Evolutionary conservation across 2,888 invertebrate genomes (phyloP).

Genomic region (Xanthia icteritia): DNA sequence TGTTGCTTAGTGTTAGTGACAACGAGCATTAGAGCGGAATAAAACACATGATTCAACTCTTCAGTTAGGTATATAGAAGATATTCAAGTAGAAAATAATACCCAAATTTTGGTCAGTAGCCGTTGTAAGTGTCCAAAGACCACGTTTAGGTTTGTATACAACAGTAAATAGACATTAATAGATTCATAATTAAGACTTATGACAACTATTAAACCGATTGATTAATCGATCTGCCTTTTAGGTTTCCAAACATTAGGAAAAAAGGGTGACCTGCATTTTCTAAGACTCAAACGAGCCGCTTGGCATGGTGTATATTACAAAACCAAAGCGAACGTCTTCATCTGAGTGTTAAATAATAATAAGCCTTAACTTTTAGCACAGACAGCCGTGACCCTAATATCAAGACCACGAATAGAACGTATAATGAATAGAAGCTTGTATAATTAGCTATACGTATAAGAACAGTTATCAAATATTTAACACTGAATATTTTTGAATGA

Average conservation of each 20-base stretch:
- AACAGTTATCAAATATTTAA: slow-evolving; percentile 21
- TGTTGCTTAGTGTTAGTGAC: too few species aligned
- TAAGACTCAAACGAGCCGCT: not conserved
- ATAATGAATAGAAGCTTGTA: slow-evolving; percentile 33
- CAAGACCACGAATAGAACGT: slow-evolving; percentile 52
- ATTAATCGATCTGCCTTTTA: not conserved
- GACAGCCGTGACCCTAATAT: slow-evolving; percentile 60
- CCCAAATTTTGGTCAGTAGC: not conserved
- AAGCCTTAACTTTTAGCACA: slow-evolving; percentile 44
- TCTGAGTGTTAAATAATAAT: slow-evolving; percentile 22
- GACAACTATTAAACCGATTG: not conserved
- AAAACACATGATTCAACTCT: not conserved
- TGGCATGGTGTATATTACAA: not conserved
- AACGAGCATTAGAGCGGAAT: not conserved
- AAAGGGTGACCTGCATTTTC: not conserved
- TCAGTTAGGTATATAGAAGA: not conserved
- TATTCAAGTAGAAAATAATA: not conserved
- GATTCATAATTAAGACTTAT: not conserved
- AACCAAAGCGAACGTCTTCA: slow-evolving; percentile 17
- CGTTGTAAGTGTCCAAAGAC: not conserved
- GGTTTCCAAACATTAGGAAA: not conserved
- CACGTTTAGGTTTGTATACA: not conserved
- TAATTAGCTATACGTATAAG: slow-evolving; percentile 16
- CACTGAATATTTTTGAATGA: slow-evolving; percentile 6
- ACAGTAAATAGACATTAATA: not conserved